Evolutionary conservation across 2,113 vertebrate genomes (phyloP), one percentile per base, ranked within the genome.

Genomic region (Hiodon alosoides): DNA sequence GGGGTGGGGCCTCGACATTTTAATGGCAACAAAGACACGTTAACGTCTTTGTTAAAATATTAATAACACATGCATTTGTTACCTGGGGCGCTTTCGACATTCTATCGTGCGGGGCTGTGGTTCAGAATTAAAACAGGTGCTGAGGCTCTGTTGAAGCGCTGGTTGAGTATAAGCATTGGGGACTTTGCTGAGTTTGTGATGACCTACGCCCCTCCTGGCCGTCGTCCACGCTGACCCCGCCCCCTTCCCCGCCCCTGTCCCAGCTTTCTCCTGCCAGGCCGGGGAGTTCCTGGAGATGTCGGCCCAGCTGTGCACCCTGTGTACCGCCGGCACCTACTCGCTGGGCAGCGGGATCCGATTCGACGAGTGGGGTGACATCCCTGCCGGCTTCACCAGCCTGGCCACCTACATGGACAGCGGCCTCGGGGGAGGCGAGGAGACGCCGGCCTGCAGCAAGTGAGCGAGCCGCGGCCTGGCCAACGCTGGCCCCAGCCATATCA

Each of bases 271-370:
- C 0, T 98, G 97, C 73, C 87, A 88, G 76, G 93, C 94, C 2
- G 97, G 97, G 0, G 93, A 99, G 81, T 99, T 96, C 83, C 88
- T 99, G 79, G 96, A 98, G 86, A 96, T 99, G 94, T 94, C 94
- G 68, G 93, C 93, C 82, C 97, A 99, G 88, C 87, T 92, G 72
- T 99, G 97, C 85, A 96, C 91, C 73, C 92, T 91, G 78, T 99
- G 97, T 84, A 91, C 90, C 0, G 92, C 94, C 57, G 97, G 97
- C 7, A 97, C 92, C 31, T 99, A 95, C 85, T 98, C 96, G 0
- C 84, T 99, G 58, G 97, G 97, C 80, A 98, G 96, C 0, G 96
- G 96, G 31, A 90, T 99, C 84, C 94, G 96, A 79, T 98, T 99
- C 74, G 95, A 98, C 0, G 94, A 99, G 77, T 99, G 96, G 95